Conservation (phyloP, 2,888 invertebrate species). For the Autographa pulchrina region DNA sequence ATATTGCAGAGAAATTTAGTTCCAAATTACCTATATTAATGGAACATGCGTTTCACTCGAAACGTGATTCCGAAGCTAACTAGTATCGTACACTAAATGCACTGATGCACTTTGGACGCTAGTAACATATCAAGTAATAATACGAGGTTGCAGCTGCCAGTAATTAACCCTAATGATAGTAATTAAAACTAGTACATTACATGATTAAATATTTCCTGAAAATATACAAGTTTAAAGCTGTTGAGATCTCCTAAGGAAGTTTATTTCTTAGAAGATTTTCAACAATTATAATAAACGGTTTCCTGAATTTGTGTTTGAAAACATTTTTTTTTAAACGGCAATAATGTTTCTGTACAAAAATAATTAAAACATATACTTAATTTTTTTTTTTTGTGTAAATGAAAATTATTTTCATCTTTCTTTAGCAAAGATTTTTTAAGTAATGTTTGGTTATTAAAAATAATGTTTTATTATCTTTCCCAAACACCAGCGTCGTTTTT, state of each 20-base stretch:
- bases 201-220: background rate
- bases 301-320: no score
- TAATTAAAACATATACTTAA: no score
- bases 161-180: constrained; percentile 6
- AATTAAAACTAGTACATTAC: constrained; percentile 7
- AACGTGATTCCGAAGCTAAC: constrained; percentile 7
- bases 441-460: no score
- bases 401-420: no score
- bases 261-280: background rate
- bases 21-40: constrained; percentile 1
- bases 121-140: background rate
- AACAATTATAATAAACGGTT: background rate
- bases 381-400: no score
- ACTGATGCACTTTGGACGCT: background rate
- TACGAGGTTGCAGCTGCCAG: constrained; percentile 5
- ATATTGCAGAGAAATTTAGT: background rate
- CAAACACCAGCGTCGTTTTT: no score
- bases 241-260: background rate
- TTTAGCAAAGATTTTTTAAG: no score
- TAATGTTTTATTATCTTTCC: no score
- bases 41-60: constrained; percentile 6
- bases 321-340: no score
- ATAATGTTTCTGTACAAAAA: no score
- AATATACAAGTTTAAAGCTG: background rate
- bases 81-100: constrained; percentile 3